These are phyloP conservation scores for Chymomyza caudatula DNA, from an alignment of 2,888 invertebrate genomes.

Conservation along the genomic window DNA sequence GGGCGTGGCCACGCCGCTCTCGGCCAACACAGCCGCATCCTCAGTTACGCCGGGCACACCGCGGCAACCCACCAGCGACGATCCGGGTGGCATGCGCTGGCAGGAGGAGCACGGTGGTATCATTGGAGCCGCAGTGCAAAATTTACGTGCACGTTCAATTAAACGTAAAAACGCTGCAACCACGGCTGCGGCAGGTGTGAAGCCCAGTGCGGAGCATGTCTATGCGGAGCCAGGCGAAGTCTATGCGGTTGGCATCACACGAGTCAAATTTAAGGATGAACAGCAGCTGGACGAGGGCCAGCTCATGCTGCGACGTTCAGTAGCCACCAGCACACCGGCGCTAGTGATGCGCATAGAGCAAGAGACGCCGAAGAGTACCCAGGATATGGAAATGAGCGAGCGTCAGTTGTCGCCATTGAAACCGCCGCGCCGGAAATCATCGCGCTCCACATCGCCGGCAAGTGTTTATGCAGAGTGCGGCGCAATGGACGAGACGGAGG, in stretches of 20 bases:
- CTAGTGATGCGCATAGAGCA: constrained; percentile 61
- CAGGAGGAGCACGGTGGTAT: constrained; percentile 73
- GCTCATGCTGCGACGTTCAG: constrained; percentile 55
- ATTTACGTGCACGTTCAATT: constrained; percentile 71
- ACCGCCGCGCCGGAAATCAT: constrained; percentile 76
- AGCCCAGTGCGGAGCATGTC: constrained; percentile 54
- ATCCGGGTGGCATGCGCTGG: constrained; percentile 58
- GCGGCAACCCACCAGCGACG: constrained; percentile 18
- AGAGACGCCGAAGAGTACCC: constrained; percentile 11
- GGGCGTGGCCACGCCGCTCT: constrained; percentile 30
- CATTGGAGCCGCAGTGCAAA: constrained; percentile 71
- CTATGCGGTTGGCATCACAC: constrained; percentile 23
- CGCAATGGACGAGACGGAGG: constrained; percentile 21
- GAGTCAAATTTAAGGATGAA: constrained; percentile 49
- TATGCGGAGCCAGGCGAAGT: constrained; percentile 60
- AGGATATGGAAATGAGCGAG: constrained; percentile 53
- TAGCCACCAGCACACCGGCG: constrained; percentile 75
- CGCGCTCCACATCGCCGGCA: constrained; percentile 74
- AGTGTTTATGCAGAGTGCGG: constrained; percentile 38
- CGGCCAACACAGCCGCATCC: constrained; percentile 27
- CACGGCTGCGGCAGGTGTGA: constrained; percentile 27
- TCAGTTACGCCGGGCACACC: constrained; percentile 50
- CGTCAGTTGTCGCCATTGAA: constrained; percentile 68
- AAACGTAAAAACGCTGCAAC: constrained; percentile 48
- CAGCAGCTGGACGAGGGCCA: constrained; percentile 8